Evolutionary conservation across 2,888 invertebrate species (phyloP), one percentile per base, ranked within the genome.

Genomic region (Morpho deidamia): DNA sequence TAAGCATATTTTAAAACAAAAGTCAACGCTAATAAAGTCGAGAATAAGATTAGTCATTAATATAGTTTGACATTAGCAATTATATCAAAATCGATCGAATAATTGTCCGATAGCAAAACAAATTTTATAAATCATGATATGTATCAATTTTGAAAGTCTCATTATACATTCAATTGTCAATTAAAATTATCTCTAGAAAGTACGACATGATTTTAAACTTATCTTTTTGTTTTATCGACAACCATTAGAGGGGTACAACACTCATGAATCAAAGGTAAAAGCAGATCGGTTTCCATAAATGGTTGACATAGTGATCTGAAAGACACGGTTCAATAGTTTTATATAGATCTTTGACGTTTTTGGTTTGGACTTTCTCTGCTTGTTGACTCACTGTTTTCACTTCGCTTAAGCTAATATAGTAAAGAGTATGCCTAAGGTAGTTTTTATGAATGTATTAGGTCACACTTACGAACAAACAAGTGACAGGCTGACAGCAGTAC

Each of bases 351-450:
- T 43, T 4, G 23, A 41, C 42, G 39, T 44, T 60, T 60, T 60
- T 58, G 53, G 60, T 44, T 33, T 41, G 41, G 11, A 60, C 56
- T 60, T 60, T 62, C 60, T 58, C 62, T 47, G 53, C 8, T 42
- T 47, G 44, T 50, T 58, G 58, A 56, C 47, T 59, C 58, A 56
- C 39, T 41, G 41, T 56, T 58, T 56, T 58, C 58, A 58, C 58
- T 58, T 52, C 34, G 50, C 48, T 44, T 44, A 11, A 44, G 38
- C 46, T 45, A 44, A 51, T 49, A 49, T 48, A 40, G 45, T 33
- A 5, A 23, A 23, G 23, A 23, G 23, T 23, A 23, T 23, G 23
- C 23, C 2, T 23, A 23, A 5, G 23, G 4, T 23, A 23, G 23
- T 23, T 23, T 23, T 23, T 23, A 23, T 23, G 23, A 5, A 23